Conservation (phyloP, 2,797 vertebrate species). For the Mormyrops boulengeri region DNA sequence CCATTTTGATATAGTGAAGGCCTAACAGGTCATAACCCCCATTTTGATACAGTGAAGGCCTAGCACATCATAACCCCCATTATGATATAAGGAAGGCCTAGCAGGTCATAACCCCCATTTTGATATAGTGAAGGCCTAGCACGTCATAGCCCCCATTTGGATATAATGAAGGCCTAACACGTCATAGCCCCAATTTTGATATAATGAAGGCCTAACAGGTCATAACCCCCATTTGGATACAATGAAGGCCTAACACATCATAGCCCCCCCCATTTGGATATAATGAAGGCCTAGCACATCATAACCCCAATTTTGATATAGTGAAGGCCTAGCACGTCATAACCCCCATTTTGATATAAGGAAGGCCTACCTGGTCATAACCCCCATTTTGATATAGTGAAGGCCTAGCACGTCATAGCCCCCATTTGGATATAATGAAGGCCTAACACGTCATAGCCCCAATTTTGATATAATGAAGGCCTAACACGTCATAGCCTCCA, state of each 20-base stretch:
- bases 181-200: background rate
- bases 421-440: background rate
- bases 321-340: too few relatives aligned
- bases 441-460: background rate
- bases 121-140: background rate
- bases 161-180: background rate
- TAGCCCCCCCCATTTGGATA: background rate
- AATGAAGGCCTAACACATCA: background rate
- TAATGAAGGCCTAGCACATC: background rate
- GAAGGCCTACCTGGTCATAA: too few relatives aligned
- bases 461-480: background rate
- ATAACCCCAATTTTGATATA: background rate
- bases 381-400: background rate
- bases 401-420: too few relatives aligned
- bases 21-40: background rate
- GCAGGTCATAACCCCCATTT: background rate
- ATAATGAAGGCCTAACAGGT: background rate
- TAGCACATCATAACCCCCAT: background rate
- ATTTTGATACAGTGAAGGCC: too few relatives aligned
- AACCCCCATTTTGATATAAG: background rate
- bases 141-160: background rate
- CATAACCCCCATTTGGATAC: background rate
- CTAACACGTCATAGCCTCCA: too few relatives aligned
- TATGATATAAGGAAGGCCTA: background rate
- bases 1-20: background rate